Evolutionary conservation across 2,888 invertebrate genomes (phyloP), one percentile per base, ranked within the genome.

Genomic region (Tipula unca): DNA sequence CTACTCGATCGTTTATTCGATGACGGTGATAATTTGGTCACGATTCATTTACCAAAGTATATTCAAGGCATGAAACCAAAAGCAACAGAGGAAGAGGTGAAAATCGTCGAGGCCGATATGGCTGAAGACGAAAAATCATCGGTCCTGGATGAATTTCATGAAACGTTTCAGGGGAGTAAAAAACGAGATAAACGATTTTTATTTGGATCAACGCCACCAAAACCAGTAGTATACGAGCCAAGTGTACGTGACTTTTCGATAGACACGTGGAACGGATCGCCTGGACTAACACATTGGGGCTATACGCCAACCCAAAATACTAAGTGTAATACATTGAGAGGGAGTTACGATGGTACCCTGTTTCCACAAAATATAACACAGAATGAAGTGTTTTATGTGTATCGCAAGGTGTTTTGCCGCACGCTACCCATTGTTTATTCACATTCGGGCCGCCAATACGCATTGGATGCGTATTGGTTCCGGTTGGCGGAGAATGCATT

Each of bases 1-100:
- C 92, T 97, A 84, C 90, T 97, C 87, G 96, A 96, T 88, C 92
- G 96, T 91, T 96, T 96, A 90, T 92, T 94, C 87, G 94, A 94
- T 88, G 94, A 94, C 88, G 93, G 93, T 1, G 90, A 90, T 0
- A 94, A 94, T 88, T 87, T 91, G 8, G 90, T 94, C 0, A 93
- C 92, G 4, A 92, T 94, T 89, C 91, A 91, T 87, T 87, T 93
- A 54, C 90, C 91, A 17, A 85, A 87, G 3, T 87, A 88, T 85
- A 20, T 84, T 0, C 32, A 48, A 29, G 10, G n/a, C 29, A 17
- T 82, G 13, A 82, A 82, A 2, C n/a, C 2, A 48, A 48, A 48
- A 39, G 35, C 35, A 35, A 6, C n/a, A n/a, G 6, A 8, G 13
- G 39, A 13, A 10, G 39, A 39, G 13, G 1, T 0, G 10, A 10